Evolutionary conservation across 1,140 invertebrate species (phyloP), one percentile per base, ranked within the genome.

Genomic region (Nautilus pompilius): DNA sequence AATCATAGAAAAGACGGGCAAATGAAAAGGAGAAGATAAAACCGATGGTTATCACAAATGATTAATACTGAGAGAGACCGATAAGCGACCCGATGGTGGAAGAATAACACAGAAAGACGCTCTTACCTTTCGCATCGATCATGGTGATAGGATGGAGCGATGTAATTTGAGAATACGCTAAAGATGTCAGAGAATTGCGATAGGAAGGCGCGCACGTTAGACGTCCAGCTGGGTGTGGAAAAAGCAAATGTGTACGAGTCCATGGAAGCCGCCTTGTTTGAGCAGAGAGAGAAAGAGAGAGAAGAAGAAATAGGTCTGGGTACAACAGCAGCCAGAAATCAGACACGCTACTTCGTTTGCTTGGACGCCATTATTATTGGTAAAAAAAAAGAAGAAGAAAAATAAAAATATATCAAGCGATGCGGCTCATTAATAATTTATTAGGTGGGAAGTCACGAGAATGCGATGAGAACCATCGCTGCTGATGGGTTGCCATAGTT

Each of bases 131-230:
- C 95, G 81, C 94, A 96, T 56, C 94, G 87, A 79, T 96, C 94
- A 86, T 98, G 94, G 81, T 96, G 92, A 84, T 96, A 96, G 63
- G 94, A 93, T 30, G 94, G 94, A 22, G 94, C 91, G 60, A 96
- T 94, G 74, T 96, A 95, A 84, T 92, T 92, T 78, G 94, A 93
- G 79, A 97, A 98, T 85, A 96, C 93, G 78, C 93, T 96, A 81
- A 96, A 97, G 36, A 96, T 81, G 80, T 96, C 93, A 78, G 92
- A 95, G 73, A 95, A 95, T 79, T 96, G 93, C 10, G 91, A 90
- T 45, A 80, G 33, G 54, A 75, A 77, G 15, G 74, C 69, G 30
- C 77, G 60, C 26, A 70, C 71, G 57, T 72, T 74, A 54, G 68
- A 72, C 22, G 69, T 65, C 68, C 74, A 77, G 10, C 69, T 67